These are phyloP conservation scores for Pilophorus perplexus DNA, from an alignment of 2,888 invertebrate species.

Conservation along the genomic window DNA sequence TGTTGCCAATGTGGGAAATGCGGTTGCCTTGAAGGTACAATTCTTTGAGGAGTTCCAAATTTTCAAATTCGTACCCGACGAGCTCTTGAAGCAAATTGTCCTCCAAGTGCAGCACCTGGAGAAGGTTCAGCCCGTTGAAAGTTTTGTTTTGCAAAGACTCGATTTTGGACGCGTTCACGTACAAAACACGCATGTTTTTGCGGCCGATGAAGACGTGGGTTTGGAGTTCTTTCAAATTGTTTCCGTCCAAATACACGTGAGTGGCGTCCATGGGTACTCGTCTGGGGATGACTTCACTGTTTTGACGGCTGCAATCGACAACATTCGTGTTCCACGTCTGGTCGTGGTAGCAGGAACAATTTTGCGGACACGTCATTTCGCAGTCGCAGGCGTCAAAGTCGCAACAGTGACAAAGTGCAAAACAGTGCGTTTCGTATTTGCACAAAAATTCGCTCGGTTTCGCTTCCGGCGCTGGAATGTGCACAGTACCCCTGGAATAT, in stretches of 20 bases:
- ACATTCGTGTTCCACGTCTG: slow-evolving; percentile 90
- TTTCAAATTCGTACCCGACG: slow-evolving; percentile 81
- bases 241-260: slow-evolving; percentile 88
- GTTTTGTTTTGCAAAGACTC: slow-evolving; percentile 84
- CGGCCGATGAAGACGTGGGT: slow-evolving; percentile 86
- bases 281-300: slow-evolving; percentile 73
- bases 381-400: slow-evolving; percentile 96
- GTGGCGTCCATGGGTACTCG: slow-evolving; percentile 93
- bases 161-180: slow-evolving; percentile 80
- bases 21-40: slow-evolving; percentile 82
- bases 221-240: slow-evolving; percentile 77
- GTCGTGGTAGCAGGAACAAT: slow-evolving; percentile 93
- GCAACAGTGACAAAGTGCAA: slow-evolving; percentile 92
- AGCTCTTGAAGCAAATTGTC: slow-evolving; percentile 77
- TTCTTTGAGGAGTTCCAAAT: slow-evolving; percentile 73
- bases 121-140: slow-evolving; percentile 78
- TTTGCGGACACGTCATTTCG: slow-evolving; percentile 92
- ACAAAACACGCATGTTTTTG: slow-evolving; percentile 81
- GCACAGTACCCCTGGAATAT: slow-evolving; percentile 75
- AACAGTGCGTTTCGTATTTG: slow-evolving; percentile 89
- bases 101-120: slow-evolving; percentile 79
- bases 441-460: slow-evolving; percentile 84
- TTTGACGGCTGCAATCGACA: slow-evolving; percentile 83
- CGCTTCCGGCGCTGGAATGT: slow-evolving; percentile 72
- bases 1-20: slow-evolving; percentile 74